Evolutionary conservation across 2,113 vertebrate genomes (phyloP).

Genomic region (Noctilio leporinus): DNA sequence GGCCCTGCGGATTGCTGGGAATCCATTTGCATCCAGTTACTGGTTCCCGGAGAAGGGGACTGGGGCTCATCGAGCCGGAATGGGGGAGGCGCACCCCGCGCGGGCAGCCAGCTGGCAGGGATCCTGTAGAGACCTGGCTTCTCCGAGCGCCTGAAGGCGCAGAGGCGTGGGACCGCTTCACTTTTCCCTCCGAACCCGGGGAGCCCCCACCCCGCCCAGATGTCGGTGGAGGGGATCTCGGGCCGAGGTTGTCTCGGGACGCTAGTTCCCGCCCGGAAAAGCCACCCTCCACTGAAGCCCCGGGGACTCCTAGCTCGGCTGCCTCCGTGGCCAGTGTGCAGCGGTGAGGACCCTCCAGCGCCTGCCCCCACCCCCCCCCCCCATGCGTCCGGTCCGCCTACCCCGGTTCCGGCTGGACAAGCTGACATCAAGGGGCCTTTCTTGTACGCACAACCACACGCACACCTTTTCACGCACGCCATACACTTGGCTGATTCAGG

Average conservation of each 20-base stretch:
- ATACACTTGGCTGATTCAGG: neutral
- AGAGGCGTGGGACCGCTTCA: rapidly evolving
- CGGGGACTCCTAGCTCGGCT: rapidly evolving
- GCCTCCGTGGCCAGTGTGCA: rapidly evolving
- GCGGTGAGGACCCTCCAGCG: neutral
- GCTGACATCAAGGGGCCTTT: rapidly evolving
- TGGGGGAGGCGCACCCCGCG: rapidly evolving
- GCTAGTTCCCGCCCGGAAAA: neutral
- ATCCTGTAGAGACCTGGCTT: neutral
- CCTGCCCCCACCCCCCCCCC: no score
- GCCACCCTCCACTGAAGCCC: rapidly evolving
- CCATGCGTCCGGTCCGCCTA: no score
- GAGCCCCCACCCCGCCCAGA: neutral
- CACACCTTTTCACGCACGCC: neutral
- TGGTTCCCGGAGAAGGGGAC: neutral
- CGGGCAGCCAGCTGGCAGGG: no score
- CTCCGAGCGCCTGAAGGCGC: neutral
- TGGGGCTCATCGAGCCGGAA: rapidly evolving
- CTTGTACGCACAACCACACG: neutral
- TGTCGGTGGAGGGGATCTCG: no score
- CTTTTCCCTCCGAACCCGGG: neutral
- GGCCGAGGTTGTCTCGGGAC: neutral
- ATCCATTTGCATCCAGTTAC: neutral
- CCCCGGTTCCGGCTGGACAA: neutral
- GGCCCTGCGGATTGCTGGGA: neutral